Base-by-base conservation (phyloP, 1,140 invertebrate species). In the Magallana angulata region DNA sequence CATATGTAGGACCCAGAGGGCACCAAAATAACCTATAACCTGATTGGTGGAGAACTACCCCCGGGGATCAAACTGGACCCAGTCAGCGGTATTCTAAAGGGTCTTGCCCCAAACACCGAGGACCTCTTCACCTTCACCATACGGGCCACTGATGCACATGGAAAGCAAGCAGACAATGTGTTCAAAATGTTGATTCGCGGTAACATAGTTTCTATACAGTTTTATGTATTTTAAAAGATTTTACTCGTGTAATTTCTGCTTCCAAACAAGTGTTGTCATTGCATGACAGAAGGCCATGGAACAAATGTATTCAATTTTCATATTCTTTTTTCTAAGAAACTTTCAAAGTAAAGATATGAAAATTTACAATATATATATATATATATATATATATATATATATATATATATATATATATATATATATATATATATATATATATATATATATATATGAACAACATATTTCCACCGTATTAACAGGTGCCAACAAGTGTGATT, bases 1-100 rank as follows among this genome's bases (percentile, higher is more conserved):
- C 36, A 36, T 36, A 36, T n/a, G 9, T 16, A 91, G 91, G 91
- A 91, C 36, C 89, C 91, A 8, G 91, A 91, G 60, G 91, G 89
- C 18, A 62, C 82, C 8, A 57, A 16, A 7, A 30, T 91, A 9
- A 85, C 82, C 3, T 91, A 91, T 80, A 84, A 56, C 4, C 56
- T 83, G 14, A 87, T 91, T 11, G 88, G 89, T 12, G 91, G 91
- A 6, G 82, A 82, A n/a, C 68, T 91, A 0, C 91, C 91, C 6
- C 89, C 89, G 0, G 89, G 91, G 7, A 57, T 91, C 56, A 84
- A 62, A 36, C 62, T 91, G n/a, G 68, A 89, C 57, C 7, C 82
- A 16, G 7, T 58, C 3, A 87, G 85, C 12, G 91, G 91, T 12
- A 60, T 36, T 16, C 76, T 91, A 11, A 11, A 86, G 12, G 91